A percentile compares a stretch with the other conserved stretches of the same genome.
Conservation (phyloP, 2,113 vertebrate species). For the Pygoscelis adeliae region DNA sequence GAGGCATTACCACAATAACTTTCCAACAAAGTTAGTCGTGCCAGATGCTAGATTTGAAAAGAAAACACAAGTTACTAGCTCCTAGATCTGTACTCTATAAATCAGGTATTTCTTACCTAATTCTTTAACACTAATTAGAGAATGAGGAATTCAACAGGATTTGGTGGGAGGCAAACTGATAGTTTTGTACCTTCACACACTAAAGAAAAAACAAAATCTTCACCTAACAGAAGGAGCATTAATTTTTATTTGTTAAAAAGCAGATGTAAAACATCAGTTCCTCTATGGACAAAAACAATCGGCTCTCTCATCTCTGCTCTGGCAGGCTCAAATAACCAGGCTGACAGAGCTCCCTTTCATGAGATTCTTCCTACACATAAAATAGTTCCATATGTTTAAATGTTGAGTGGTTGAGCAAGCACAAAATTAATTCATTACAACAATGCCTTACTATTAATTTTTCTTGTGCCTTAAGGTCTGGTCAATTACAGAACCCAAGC, state of each 20-base stretch:
- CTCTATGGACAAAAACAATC: neutral
- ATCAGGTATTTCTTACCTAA: neutral
- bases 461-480: conserved; percentile 26
- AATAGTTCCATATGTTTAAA: conserved; percentile 58
- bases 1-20: neutral
- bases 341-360: conserved; percentile 32
- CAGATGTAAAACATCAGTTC: conserved; percentile 8
- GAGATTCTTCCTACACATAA: conserved; percentile 47
- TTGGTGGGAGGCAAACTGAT: neutral
- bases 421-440: conserved; percentile 48
- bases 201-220: neutral
- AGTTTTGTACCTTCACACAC: neutral
- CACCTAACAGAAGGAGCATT: neutral
- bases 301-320: neutral
- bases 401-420: conserved; percentile 26
- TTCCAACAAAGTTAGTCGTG: neutral
- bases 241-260: neutral
- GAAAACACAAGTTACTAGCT: neutral
- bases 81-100: neutral
- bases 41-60: neutral
- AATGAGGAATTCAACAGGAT: neutral
- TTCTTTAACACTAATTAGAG: neutral
- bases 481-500: neutral
- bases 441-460: conserved; percentile 38
- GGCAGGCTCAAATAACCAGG: conserved; percentile 17